Evolutionary conservation across 1,140 invertebrate species (phyloP).

Genomic region (Micrasema longulum): DNA sequence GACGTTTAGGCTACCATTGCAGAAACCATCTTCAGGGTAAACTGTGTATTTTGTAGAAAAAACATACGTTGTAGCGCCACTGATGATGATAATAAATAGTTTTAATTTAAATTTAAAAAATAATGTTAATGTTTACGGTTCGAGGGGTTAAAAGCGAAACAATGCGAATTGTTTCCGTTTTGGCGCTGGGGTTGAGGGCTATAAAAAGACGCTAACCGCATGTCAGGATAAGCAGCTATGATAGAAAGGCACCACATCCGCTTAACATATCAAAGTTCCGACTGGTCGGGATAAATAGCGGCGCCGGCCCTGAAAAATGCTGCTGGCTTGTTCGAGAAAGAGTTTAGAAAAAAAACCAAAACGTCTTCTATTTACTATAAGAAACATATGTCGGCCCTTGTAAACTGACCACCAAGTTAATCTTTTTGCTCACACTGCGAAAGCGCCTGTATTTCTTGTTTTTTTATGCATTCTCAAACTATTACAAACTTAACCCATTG

Average conservation of each 20-base stretch:
- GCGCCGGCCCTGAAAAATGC: slow-evolving; percentile 38
- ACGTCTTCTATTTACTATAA: slow-evolving; percentile 27
- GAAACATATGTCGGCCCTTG: slow-evolving; percentile 38
- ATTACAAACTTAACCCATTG: no score
- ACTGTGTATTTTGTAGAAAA: no score
- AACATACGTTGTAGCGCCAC: no score
- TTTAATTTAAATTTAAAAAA: no score
- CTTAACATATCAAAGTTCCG: slow-evolving; percentile 41
- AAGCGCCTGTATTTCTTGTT: no score
- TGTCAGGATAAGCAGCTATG: slow-evolving; percentile 17
- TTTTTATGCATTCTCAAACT: no score
- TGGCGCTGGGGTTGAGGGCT: slow-evolving; percentile 23
- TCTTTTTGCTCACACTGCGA: slow-evolving; percentile 3
- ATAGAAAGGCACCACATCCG: slow-evolving; percentile 36
- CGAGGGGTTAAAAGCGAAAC: slow-evolving; percentile 8
- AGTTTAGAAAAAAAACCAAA: slow-evolving; percentile 15
- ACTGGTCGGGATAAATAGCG: slow-evolving; percentile 32
- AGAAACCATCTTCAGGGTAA: no score
- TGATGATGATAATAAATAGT: no score
- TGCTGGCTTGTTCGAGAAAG: slow-evolving; percentile 24
- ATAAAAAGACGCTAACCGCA: slow-evolving; percentile 23
- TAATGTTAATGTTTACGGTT: no score
- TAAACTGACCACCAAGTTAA: slow-evolving; percentile 20
- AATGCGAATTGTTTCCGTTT: slow-evolving; percentile 39
- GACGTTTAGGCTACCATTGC: no score